These are phyloP conservation scores for Antechinus stuartii DNA, from an alignment of 2,113 vertebrate species.

Conservation along the genomic window DNA sequence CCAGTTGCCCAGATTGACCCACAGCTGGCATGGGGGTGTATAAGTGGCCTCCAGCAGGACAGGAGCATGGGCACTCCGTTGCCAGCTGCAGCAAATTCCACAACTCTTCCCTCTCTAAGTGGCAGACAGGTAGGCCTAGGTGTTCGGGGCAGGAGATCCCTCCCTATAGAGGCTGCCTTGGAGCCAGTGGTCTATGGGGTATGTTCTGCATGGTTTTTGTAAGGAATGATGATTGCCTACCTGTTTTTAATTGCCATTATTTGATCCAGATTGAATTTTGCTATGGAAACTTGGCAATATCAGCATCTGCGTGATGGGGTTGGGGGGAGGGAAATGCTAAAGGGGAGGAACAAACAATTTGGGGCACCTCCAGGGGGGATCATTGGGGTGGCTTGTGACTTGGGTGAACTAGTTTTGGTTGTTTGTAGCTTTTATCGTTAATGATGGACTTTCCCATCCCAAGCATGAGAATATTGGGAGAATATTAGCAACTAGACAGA, in stretches of 20 bases:
- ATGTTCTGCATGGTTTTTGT: slow-evolving; percentile 75
- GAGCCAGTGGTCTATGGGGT: slow-evolving; percentile 73
- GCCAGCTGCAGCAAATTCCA: slow-evolving; percentile 78
- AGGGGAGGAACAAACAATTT: slow-evolving; percentile 38
- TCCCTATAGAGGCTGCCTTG: slow-evolving; percentile 63
- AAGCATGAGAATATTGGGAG: slow-evolving; percentile 66
- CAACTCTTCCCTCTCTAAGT: slow-evolving; percentile 82
- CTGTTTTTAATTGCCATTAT: slow-evolving; percentile 50
- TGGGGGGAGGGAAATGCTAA: slow-evolving; percentile 31
- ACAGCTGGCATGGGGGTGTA: slow-evolving; percentile 81
- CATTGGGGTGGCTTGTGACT: slow-evolving; percentile 58
- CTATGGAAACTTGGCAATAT: slow-evolving; percentile 35
- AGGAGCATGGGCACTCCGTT: slow-evolving; percentile 79
- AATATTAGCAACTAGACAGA: slow-evolving; percentile 65
- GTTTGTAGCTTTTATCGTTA: slow-evolving; percentile 22
- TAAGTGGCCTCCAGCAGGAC: slow-evolving; percentile 81
- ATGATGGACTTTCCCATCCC: slow-evolving; percentile 16
- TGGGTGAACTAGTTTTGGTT: slow-evolving; percentile 60
- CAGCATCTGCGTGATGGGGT: background rate
- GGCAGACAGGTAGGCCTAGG: slow-evolving; percentile 84
- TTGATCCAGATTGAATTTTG: slow-evolving; percentile 16
- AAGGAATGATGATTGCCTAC: slow-evolving; percentile 36
- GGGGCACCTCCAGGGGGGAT: slow-evolving; percentile 53
- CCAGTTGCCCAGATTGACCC: slow-evolving; percentile 81
- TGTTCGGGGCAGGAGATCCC: slow-evolving; percentile 70